Evolutionary conservation across 2,113 vertebrate species (phyloP), one percentile per base, ranked within the genome.

Genomic region (Sylvietta virens): DNA sequence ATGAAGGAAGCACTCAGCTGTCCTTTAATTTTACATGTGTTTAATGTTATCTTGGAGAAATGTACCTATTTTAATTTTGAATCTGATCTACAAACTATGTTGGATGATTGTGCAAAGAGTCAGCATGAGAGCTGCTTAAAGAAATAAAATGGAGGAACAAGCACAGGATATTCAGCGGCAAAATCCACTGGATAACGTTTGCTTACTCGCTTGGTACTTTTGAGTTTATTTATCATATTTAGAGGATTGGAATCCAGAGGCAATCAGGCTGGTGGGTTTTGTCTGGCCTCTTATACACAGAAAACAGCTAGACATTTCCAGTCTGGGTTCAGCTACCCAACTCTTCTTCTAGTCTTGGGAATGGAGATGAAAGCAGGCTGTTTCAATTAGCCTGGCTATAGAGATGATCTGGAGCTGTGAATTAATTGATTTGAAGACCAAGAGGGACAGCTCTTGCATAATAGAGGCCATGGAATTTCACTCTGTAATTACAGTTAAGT

Each of bases 341-440:
- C 14, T 66, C 79, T 33, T 92, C 67, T 66, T 78, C 85, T 53
- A 62, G 80, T 81, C 81, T 50, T 72, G 50, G 69, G 61, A 95
- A 57, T 21, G 39, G 82, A 96, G 82, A 93, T 91, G 70, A 95
- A 94, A 94, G 87, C 48, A 66, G 74, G 79, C 65, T 86, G 42
- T 88, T 97, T 94, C 92, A 94, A 94, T 93, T 95, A 95, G 86
- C 61, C 64, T 79, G 57, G 61, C 77, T 92, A 92, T 58, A 93
- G 72, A 96, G 76, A 94, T 2, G 12, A 86, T 94, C 88, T 83
- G 92, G 94, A 96, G 82, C 64, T 86, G 82, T 81, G 91, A 94
- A 95, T 91, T 95, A 94, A 96, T 94, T 84, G 83, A 96, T 95
- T 78, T 86, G 73, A 80, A 92, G 92, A 95, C 86, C 88, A 95